phyloP scores from a whole-genome alignment of 2,113 vertebrate species.

The Collichthys lucidus region DNA sequence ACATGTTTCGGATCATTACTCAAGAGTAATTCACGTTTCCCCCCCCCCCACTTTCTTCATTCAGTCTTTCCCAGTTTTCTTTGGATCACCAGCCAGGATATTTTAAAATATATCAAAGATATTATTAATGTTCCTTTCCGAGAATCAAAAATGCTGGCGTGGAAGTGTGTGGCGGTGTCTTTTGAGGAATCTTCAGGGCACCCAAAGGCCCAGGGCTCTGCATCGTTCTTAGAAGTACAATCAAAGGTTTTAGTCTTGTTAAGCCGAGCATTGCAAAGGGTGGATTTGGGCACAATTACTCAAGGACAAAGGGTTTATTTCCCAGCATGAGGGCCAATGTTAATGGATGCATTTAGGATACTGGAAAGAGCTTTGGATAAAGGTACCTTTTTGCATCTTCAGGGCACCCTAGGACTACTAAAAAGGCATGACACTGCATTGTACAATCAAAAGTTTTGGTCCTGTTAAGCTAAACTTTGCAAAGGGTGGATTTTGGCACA shows the following conservation, averaged over 20 bases:
- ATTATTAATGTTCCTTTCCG: background rate
- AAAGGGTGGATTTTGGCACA: background rate
- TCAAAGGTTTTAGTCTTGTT: background rate
- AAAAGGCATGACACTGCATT: background rate
- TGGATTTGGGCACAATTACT: background rate
- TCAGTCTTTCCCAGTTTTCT: background rate
- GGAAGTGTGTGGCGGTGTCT: background rate
- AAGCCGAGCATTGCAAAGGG: background rate
- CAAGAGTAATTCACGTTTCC: background rate
- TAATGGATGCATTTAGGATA: background rate
- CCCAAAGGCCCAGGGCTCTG: background rate
- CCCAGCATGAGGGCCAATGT: too few relatives aligned
- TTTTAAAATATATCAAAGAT: background rate
- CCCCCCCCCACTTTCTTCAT: background rate
- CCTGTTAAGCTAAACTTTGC: background rate
- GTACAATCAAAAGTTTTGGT: background rate
- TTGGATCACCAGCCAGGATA: background rate
- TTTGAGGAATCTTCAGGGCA: conserved; percentile 2
- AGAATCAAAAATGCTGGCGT: background rate
- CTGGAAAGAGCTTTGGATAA: background rate
- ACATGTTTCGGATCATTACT: background rate
- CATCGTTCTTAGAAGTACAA: background rate
- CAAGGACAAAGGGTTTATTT: background rate
- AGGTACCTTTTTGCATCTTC: background rate
- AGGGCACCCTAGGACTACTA: background rate